Evolutionary conservation across 2,113 vertebrate genomes (phyloP).

Genomic region (Lepus europaeus): DNA sequence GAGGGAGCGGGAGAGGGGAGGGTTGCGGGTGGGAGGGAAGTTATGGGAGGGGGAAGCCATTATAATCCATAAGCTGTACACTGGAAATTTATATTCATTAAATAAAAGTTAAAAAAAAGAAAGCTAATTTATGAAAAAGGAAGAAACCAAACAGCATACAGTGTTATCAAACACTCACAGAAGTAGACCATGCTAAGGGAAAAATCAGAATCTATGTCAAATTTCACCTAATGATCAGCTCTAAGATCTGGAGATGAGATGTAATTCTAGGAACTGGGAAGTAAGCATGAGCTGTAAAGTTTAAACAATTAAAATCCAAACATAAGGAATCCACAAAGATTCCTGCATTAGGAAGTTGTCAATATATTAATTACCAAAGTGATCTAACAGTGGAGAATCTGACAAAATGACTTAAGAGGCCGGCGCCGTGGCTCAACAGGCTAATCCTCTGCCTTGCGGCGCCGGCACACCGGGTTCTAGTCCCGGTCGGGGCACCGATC

Average conservation of each 20-base stretch:
- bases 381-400: neutral
- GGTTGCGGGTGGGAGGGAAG: no score
- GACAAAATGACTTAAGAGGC: neutral
- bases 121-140: neutral
- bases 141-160: neutral
- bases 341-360: neutral
- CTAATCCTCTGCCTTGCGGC: no score
- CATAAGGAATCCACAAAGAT: neutral
- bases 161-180: neutral
- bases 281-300: conserved; percentile 23
- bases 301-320: conserved; percentile 22
- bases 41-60: no score
- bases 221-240: neutral
- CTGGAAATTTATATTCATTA: no score
- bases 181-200: neutral
- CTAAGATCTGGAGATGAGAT: neutral
- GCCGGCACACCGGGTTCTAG: no score
- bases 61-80: no score
- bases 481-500: no score
- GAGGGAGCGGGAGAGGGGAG: no score
- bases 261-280: neutral
- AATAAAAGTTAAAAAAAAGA: no score
- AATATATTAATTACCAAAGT: neutral
- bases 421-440: no score
- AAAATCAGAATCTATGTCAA: neutral